Base-by-base conservation (phyloP, 2,888 invertebrate genomes). In the Harpalus rufipes region DNA sequence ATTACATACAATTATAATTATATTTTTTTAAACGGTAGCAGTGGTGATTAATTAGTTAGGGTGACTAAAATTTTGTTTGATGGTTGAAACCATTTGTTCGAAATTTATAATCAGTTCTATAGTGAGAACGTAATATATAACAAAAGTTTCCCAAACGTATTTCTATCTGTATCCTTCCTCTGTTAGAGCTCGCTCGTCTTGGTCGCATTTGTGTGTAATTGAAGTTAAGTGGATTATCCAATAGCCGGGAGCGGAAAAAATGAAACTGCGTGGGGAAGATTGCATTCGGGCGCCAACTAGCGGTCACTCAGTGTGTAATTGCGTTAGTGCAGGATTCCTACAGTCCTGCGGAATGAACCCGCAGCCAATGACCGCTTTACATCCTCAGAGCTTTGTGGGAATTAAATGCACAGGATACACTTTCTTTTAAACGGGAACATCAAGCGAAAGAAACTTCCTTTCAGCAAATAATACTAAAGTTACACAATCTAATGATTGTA, bases 251-350 rank as follows among this genome's bases (percentile, higher is more conserved):
- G 21, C 21, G 41, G 41, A 63, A 68, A 68, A 68, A 68, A 68
- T 68, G 32, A 68, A 68, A 68, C 68, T 68, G 68, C 68, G 68
- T 68, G 25, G 68, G 25, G 18, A 63, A 68, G 32, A 68, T 68
- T 68, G 32, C 68, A 68, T 68, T 68, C 32, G 32, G n/a, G 25
- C 68, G 32, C 68, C 32, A 68, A 68, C 14, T 68, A 68, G 14
- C 41, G 68, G 68, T 68, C 68, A 68, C 68, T 68, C 32, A n/a
- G 68, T 12, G 68, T 68, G 68, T 68, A 68, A 68, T 68, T 68
- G 68, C 39, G 7, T 68, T 68, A 68, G 14, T 68, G 41, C 68
- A 68, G 32, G 68, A 68, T 68, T 68, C 41, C 39, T 68, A 32
- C 16, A 1, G 32, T 12, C 41, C 68, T 39, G 14, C 6, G 39